phyloP scores from a whole-genome alignment of 2,113 vertebrate species.

The Phoxinus phoxinus region DNA sequence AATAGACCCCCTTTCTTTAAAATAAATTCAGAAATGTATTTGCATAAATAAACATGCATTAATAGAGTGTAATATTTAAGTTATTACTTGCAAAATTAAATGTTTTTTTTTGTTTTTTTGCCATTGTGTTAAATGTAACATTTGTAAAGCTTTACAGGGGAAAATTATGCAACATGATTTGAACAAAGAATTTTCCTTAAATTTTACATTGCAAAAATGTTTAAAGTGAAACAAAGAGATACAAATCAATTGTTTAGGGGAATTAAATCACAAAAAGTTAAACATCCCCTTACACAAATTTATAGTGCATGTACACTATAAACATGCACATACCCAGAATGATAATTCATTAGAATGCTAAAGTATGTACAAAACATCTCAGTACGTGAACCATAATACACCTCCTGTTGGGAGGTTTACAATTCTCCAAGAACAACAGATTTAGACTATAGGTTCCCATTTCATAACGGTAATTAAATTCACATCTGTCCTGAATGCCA shows the following conservation, averaged over 20 bases:
- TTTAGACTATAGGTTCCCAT: constrained; percentile 29
- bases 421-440: constrained; percentile 45
- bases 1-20: background rate
- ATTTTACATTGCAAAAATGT: background rate
- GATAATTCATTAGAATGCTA: background rate
- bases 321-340: background rate
- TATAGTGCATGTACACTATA: background rate
- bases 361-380: constrained; percentile 22
- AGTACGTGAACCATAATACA: constrained; percentile 29
- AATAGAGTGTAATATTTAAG: background rate
- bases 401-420: constrained; percentile 46
- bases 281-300: background rate
- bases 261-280: background rate
- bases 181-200: too few relatives aligned
- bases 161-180: too few relatives aligned
- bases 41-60: background rate
- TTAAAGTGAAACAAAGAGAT: background rate
- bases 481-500: constrained; percentile 53
- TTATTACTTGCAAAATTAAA: background rate
- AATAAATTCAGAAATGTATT: background rate
- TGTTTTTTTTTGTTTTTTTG: too few relatives aligned
- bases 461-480: constrained; percentile 55
- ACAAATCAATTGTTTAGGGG: background rate
- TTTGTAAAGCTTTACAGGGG: too few relatives aligned
- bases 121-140: too few relatives aligned